A percentile compares a stretch with the other conserved stretches of the same genome.
Evolutionary conservation across 2,888 invertebrate genomes (phyloP).

Genomic region (Drosophila affinis): DNA sequence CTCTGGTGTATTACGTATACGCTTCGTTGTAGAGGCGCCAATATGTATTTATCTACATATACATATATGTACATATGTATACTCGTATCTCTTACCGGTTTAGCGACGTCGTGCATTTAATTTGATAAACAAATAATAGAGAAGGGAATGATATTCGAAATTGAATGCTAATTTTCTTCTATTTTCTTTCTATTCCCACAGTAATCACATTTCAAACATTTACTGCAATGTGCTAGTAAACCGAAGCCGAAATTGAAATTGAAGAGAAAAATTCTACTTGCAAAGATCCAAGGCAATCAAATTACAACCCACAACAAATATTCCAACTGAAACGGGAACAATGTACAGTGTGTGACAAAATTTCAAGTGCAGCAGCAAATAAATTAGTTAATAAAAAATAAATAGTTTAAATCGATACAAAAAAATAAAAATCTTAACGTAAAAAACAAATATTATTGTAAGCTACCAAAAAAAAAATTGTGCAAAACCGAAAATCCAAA

Average conservation of each 20-base stretch:
- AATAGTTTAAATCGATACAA: not conserved
- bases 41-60: slow-evolving; percentile 19
- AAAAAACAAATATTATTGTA: not conserved
- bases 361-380: slow-evolving; percentile 45
- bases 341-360: slow-evolving; percentile 45
- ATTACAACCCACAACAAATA: not conserved
- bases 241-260: slow-evolving; percentile 28
- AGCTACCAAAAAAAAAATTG: not conserved
- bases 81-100: not conserved
- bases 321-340: slow-evolving; percentile 3
- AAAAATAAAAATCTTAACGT: not conserved
- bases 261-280: slow-evolving; percentile 45
- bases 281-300: slow-evolving; percentile 1
- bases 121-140: slow-evolving; percentile 40
- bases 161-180: slow-evolving; percentile 13
- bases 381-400: slow-evolving; percentile 23
- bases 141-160: slow-evolving; percentile 8
- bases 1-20: slow-evolving; percentile 29
- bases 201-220: slow-evolving; percentile 68
- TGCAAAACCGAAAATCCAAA: not conserved
- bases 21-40: slow-evolving; percentile 20
- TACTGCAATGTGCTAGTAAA: slow-evolving; percentile 67
- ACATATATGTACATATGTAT: not conserved
- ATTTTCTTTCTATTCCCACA: slow-evolving; percentile 33
- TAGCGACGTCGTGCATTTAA: slow-evolving; percentile 22